A percentile compares a stretch with the other conserved stretches of the same genome.
These are phyloP conservation scores for Cliona cf. orientalis DNA, from an alignment of 37 sponge, comb jelly and placozoan species.

Conservation along the genomic window DNA sequence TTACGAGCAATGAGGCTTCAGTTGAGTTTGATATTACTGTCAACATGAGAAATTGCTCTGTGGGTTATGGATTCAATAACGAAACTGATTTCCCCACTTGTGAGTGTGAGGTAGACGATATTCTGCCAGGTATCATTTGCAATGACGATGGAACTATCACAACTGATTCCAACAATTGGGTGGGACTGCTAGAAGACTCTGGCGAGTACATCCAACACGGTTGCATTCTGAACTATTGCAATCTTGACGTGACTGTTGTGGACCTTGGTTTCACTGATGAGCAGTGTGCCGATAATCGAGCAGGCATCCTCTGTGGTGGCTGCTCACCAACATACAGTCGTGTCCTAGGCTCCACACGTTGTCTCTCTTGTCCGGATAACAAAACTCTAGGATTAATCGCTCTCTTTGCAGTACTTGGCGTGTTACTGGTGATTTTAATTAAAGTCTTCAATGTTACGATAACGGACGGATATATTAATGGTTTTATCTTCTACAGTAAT, in stretches of 20 bases:
- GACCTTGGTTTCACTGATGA: neutral
- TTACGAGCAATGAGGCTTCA: constrained; percentile 22
- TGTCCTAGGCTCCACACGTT: constrained; percentile 19
- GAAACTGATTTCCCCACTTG: neutral
- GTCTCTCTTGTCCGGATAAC: constrained; percentile 10
- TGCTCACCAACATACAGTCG: constrained; percentile 19
- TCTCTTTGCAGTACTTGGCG: constrained; percentile 23
- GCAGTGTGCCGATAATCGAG: constrained; percentile 42
- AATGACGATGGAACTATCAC: constrained; percentile 17
- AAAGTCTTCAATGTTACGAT: constrained; percentile 16
- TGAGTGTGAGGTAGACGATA: constrained; percentile 1
- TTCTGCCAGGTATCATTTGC: constrained; percentile 1
- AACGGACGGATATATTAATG: constrained; percentile 40
- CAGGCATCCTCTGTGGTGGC: constrained; percentile 53
- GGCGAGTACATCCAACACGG: neutral
- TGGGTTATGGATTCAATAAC: constrained; percentile 36
- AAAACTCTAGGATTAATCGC: constrained; percentile 10
- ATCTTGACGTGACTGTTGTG: neutral
- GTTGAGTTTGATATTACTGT: constrained; percentile 10
- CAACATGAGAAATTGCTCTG: constrained; percentile 7
- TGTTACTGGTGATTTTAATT: constrained; percentile 17
- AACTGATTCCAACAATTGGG: constrained; percentile 11
- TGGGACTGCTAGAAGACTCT: constrained; percentile 3
- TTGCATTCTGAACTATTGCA: constrained; percentile 30
- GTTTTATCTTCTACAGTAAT: constrained; percentile 40